phyloP scores from a whole-genome alignment of 2,797 vertebrate species.

The Tokudaia tokunoshimensis region DNA sequence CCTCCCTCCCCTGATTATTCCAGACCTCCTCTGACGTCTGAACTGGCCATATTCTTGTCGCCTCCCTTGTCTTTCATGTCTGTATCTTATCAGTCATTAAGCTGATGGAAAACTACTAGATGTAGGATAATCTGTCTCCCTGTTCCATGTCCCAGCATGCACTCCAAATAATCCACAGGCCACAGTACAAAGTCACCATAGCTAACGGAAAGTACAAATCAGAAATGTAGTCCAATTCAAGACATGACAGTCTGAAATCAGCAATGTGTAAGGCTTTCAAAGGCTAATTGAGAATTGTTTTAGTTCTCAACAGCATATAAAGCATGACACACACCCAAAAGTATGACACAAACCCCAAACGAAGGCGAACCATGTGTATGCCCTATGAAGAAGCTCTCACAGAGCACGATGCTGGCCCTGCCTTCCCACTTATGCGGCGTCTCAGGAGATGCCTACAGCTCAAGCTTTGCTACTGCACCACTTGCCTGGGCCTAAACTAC shows the following conservation, averaged over 20 bases:
- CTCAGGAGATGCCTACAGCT: not conserved
- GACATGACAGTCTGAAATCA: not conserved
- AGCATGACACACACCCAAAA: not conserved
- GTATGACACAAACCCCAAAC: not conserved
- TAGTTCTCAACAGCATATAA: not conserved
- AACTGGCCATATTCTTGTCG: not conserved
- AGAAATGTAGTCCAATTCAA: not conserved
- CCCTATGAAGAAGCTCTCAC: not conserved
- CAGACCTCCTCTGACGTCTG: not conserved
- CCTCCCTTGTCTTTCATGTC: not conserved
- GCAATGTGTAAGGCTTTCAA: not conserved
- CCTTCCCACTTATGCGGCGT: not conserved
- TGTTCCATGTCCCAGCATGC: not conserved
- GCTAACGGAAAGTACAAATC: constrained; percentile 47
- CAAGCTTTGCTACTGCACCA: not conserved
- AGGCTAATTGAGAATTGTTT: not conserved
- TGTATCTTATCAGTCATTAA: not conserved
- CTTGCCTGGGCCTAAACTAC: not conserved
- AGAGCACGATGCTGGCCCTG: not conserved
- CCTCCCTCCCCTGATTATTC: not conserved
- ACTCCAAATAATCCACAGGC: not conserved
- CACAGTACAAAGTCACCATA: not conserved
- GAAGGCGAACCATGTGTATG: not conserved
- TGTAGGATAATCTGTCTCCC: not conserved
- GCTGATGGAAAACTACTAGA: not conserved